Conservation (phyloP, 2,888 invertebrate genomes). For the Drosophila paranaensis region DNA sequence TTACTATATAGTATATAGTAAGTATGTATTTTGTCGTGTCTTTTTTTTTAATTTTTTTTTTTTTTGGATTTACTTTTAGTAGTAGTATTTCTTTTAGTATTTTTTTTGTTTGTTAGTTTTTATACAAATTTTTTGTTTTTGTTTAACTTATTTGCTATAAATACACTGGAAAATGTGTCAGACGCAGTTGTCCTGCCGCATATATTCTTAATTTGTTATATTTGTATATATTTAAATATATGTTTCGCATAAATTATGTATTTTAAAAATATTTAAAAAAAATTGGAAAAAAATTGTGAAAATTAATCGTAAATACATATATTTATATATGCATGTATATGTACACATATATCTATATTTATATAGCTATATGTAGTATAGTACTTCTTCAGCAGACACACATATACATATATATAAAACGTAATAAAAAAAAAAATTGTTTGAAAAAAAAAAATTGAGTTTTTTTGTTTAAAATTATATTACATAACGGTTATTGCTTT, state of each 20-base stretch:
- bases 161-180: constrained; percentile 78
- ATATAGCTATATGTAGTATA: constrained; percentile 19
- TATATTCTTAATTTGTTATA: constrained; percentile 25
- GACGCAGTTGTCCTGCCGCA: constrained; percentile 26
- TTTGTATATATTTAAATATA: constrained; percentile 5
- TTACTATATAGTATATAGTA: constrained; percentile 39
- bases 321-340: constrained; percentile 11
- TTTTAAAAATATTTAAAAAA: constrained; percentile 21
- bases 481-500: constrained; percentile 83
- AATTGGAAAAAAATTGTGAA: constrained; percentile 38
- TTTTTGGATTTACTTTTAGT: constrained; percentile 35
- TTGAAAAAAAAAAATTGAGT: constrained; percentile 48
- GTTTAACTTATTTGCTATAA: constrained; percentile 55
- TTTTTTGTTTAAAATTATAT: constrained; percentile 70
- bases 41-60: constrained; percentile 21
- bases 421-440: constrained; percentile 40
- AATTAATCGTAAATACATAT: constrained; percentile 23
- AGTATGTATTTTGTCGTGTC: constrained; percentile 43
- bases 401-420: constrained; percentile 34
- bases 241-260: constrained; percentile 14
- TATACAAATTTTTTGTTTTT: constrained; percentile 46
- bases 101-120: constrained; percentile 31
- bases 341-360: constrained; percentile 20
- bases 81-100: constrained; percentile 30
- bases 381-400: constrained; percentile 33